These are phyloP conservation scores for Mesorhabditis sp. DNA, from an alignment of 2,888 invertebrate genomes.

Conservation along the genomic window DNA sequence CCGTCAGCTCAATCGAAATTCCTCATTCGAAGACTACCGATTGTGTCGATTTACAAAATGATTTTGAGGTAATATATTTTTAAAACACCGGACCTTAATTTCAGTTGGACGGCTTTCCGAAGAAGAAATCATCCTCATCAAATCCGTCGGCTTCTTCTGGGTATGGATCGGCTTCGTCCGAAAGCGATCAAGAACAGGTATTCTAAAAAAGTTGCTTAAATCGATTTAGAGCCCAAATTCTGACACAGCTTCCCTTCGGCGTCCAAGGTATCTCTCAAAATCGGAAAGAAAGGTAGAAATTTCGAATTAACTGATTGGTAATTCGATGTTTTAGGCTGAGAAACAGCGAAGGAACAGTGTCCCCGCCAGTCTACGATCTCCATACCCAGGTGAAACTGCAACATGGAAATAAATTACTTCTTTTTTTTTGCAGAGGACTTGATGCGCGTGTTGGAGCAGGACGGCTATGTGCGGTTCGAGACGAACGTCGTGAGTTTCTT, in stretches of 20 bases:
- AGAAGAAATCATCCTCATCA: neutral
- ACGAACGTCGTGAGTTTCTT: slow-evolving; percentile 26
- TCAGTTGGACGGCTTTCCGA: neutral
- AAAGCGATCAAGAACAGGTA: slow-evolving; percentile 28
- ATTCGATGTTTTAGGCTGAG: slow-evolving; percentile 9
- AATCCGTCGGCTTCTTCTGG: slow-evolving; percentile 34
- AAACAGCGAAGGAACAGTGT: slow-evolving; percentile 17
- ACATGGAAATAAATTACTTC: neutral
- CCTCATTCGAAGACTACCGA: neutral
- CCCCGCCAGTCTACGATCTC: slow-evolving; percentile 11
- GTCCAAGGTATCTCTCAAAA: neutral
- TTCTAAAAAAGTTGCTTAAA: slow-evolving; percentile 5
- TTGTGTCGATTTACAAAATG: neutral
- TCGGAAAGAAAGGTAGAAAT: neutral
- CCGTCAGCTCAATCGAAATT: neutral
- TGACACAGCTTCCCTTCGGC: neutral
- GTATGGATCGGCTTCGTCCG: slow-evolving; percentile 27
- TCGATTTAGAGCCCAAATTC: slow-evolving; percentile 2
- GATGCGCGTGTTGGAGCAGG: slow-evolving; percentile 21
- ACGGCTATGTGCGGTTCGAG: slow-evolving; percentile 26
- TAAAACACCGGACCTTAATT: neutral
- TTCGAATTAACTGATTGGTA: neutral
- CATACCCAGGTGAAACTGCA: slow-evolving; percentile 11
- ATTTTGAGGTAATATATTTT: neutral
- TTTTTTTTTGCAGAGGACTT: slow-evolving; percentile 25